Base-by-base conservation (phyloP, 2,888 invertebrate genomes). In the Ceraclea dissimilis region DNA sequence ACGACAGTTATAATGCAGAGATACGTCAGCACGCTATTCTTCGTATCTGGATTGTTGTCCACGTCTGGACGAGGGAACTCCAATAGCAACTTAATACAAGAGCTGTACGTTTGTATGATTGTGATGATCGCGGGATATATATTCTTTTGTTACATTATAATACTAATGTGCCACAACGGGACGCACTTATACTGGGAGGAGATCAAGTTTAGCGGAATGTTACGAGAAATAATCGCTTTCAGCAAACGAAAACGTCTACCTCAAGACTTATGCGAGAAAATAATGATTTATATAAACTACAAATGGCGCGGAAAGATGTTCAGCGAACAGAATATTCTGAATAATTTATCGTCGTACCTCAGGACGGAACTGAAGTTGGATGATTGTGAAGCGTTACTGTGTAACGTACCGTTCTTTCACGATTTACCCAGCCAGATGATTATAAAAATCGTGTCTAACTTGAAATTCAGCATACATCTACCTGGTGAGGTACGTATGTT, bases 341-440 rank as follows among this genome's bases (percentile, higher is more conserved):
- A 63, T 33, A 72, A 72, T 1, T 67, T 74, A 10, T 71, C 72
- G 22, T 74, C 73, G 59, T 72, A 72, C 57, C 70, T 79, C 44
- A 71, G 75, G 47, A 70, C 78, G 60, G 82, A 83, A 60, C 79
- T 84, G 17, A 77, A 78, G 54, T 68, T 80, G 64, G 72, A 79
- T 64, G 74, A 76, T 26, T 81, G 81, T 63, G 75, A 74, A 62
- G 69, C 71, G 34, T 67, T 84, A 26, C 72, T 84, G 2, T 69
- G 77, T 61, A 79, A 74, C 34, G 80, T 81, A 8, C 71, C 74
- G 0, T 65, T 83, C 34, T 80, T 84, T 58, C 72, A 74, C 51
- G 71, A 79, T 53, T 64, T 84, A 62, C 78, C 81, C 0, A 67
- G 71, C 8, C 68, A 75, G 1, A 63, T 79, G 18, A 67, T 82